Evolutionary conservation across 1,140 invertebrate species (phyloP).

Genomic region (Atta cephalotes): DNA sequence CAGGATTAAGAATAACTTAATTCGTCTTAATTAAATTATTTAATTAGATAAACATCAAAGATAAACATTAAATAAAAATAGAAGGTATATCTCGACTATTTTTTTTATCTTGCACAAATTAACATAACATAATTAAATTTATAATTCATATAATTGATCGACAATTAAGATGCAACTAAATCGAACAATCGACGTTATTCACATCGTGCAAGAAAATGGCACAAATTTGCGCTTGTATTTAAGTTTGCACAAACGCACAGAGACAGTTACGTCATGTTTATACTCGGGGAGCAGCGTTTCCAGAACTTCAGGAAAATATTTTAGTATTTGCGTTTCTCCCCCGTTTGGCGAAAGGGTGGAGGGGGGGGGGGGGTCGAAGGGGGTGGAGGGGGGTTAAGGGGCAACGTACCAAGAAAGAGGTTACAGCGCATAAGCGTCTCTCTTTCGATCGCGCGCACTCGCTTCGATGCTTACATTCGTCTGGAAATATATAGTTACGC

Average conservation of each 20-base stretch:
- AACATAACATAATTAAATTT: conserved; percentile 25
- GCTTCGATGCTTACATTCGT: conserved; percentile 63
- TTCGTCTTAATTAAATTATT: conserved; percentile 4
- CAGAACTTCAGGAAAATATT: conserved; percentile 54
- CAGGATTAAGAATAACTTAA: neutral
- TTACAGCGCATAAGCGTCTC: conserved; percentile 44
- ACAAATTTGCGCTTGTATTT: neutral
- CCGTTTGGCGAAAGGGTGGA: neutral
- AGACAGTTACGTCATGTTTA: conserved; percentile 50
- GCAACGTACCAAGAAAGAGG: conserved; percentile 13
- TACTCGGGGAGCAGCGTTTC: conserved; percentile 32
- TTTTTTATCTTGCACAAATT: neutral
- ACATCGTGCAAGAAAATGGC: neutral
- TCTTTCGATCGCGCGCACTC: conserved; percentile 56
- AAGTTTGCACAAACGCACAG: neutral
- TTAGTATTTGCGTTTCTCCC: conserved; percentile 51
- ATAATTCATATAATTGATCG: neutral
- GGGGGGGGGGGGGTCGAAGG: too few species aligned
- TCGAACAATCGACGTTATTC: neutral
- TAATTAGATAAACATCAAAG: too few species aligned
- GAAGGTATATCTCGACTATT: neutral
- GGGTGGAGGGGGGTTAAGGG: neutral
- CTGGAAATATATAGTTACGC: conserved; percentile 60
- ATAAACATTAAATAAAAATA: neutral
- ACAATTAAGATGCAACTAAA: neutral